Evolutionary conservation across 2,797 vertebrate species (phyloP), one percentile per base, ranked within the genome.

Genomic region (Pseudocheirus occidentalis): DNA sequence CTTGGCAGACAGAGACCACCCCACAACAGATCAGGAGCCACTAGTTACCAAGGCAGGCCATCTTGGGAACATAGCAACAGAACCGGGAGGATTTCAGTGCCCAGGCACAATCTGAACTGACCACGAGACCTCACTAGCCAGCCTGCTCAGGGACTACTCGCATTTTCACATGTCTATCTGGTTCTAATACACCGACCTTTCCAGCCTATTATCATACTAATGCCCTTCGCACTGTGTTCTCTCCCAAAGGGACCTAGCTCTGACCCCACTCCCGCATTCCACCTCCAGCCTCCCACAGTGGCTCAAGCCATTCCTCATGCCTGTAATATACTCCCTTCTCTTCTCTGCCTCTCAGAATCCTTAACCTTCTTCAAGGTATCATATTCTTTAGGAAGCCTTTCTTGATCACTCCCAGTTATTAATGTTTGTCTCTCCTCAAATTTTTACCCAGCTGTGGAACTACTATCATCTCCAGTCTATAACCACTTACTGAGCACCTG

Each of bases 61-160:
- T 46, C 66, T 73, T 46, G 40, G 66, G 66, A 24, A 10, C 40
- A 46, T 1, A 24, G 9, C 40, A 46, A 21, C 73, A 46, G 10
- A 46, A 50, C 40, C 3, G 46, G 40, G 40, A 46, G 9, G 40
- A 50, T 27, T 50, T 9, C 21, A 81, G 18, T 1, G 6, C 18
- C 66, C 66, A 81, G 34, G 5, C 1, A 40, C 16, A 40, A 18
- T 73, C 66, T 21, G 66, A 40, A 24, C 18, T 27, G 73, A 27
- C 21, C 66, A 73, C n/a, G 40, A 40, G 73, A 27, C 27, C 40
- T 46, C 21, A 27, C 40, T 3, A 3, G 3, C 3, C 3, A 27
- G 11, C 2, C 40, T 46, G 21, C 73, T 21, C 9, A 4, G 21
- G 0, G 21, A 21, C 9, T 31, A 1, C 18, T 73, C 0, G 21